Conservation (phyloP, 2,797 vertebrate genomes). For the Craterocephalus amniculus region DNA sequence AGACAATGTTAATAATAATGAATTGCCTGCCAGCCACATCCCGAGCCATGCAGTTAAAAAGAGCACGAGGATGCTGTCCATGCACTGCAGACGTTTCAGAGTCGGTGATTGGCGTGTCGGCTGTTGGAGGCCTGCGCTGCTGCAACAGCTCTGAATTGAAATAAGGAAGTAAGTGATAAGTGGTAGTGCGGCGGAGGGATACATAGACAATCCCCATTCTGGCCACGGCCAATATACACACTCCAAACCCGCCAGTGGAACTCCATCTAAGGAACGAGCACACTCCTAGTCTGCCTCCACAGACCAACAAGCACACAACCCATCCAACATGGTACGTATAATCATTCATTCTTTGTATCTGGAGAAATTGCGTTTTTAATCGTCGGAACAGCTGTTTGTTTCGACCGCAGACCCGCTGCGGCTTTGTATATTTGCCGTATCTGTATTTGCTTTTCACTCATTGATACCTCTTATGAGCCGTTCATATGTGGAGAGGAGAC, state of each 20-base stretch:
- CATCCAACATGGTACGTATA: constrained; percentile 82
- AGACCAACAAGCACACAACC: constrained; percentile 73
- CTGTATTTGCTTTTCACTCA: constrained; percentile 17
- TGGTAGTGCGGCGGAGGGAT: constrained; percentile 82
- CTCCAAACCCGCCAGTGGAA: constrained; percentile 72
- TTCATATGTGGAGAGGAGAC: constrained; percentile 14
- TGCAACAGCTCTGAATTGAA: constrained; percentile 60
- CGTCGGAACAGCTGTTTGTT: rapidly evolving
- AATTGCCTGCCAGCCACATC: background rate
- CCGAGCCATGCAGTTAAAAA: background rate
- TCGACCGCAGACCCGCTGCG: background rate
- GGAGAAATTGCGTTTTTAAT: constrained; percentile 5
- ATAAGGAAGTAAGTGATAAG: constrained; percentile 79
- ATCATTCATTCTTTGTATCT: constrained; percentile 55
- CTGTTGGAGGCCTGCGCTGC: constrained; percentile 39
- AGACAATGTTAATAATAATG: background rate
- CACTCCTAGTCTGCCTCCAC: constrained; percentile 71
- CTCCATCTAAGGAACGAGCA: constrained; percentile 78
- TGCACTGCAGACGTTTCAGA: constrained; percentile 60
- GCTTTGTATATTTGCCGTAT: background rate
- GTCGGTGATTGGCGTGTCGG: constrained; percentile 57
- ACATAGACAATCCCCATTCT: constrained; percentile 72
- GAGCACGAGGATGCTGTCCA: constrained; percentile 27
- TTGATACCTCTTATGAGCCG: constrained; percentile 29
- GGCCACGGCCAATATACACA: constrained; percentile 76